phyloP scores from a whole-genome alignment of 2,797 vertebrate genomes.

The Cygnus olor region DNA sequence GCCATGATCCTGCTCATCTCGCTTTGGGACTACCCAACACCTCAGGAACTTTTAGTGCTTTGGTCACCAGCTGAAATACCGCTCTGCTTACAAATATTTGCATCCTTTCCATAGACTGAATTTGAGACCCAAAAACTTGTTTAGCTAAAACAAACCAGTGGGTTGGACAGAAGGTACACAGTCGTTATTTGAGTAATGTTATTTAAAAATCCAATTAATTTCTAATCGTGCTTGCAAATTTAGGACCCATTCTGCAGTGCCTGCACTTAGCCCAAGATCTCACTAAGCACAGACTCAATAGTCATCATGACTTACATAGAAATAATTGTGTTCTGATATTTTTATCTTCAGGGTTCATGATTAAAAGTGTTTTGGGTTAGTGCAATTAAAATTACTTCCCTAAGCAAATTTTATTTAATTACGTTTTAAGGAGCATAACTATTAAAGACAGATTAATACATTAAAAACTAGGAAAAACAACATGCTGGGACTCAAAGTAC shows the following conservation, averaged over 20 bases:
- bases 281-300: constrained; percentile 48
- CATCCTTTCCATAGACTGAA: background rate
- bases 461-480: background rate
- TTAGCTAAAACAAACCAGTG: constrained; percentile 38
- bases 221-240: constrained; percentile 54
- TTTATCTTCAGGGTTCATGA: constrained; percentile 18
- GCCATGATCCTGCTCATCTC: background rate
- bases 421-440: background rate
- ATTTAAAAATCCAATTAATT: constrained; percentile 35
- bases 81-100: constrained; percentile 24
- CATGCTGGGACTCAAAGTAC: background rate
- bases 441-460: constrained; percentile 28
- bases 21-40: background rate
- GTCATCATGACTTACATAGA: constrained; percentile 26
- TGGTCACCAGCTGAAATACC: background rate
- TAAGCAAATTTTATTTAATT: constrained; percentile 4
- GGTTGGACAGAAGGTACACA: constrained; percentile 41
- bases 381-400: constrained; percentile 37
- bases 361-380: constrained; percentile 1
- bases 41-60: background rate
- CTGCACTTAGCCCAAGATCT: constrained; percentile 26
- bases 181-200: constrained; percentile 51
- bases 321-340: constrained; percentile 32
- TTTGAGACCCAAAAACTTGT: background rate
- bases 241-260: constrained; percentile 26